phyloP scores from a whole-genome alignment of 2,797 vertebrate species.

The Erpetoichthys calabaricus region DNA sequence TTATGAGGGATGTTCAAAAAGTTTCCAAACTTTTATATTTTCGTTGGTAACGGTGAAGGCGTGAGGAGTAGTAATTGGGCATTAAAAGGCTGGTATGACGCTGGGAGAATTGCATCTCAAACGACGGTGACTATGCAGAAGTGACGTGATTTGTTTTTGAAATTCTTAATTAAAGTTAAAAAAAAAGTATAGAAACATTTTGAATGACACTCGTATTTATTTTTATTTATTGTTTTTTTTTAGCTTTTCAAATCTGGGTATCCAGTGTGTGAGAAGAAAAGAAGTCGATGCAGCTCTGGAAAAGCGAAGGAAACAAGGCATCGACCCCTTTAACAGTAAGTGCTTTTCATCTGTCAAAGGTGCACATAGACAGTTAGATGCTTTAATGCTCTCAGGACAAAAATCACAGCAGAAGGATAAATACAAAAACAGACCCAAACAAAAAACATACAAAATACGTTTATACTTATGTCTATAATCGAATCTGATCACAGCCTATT shows the following conservation, averaged over 20 bases:
- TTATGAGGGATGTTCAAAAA: too few relatives aligned
- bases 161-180: too few relatives aligned
- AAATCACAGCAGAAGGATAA: background rate
- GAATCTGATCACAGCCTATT: too few relatives aligned
- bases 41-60: too few relatives aligned
- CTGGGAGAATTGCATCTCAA: too few relatives aligned
- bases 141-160: too few relatives aligned
- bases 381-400: background rate
- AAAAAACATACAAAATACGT: background rate
- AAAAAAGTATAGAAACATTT: too few relatives aligned
- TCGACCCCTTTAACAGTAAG: conserved; percentile 85
- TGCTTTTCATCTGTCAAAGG: background rate
- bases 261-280: conserved; percentile 85
- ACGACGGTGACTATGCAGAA: too few relatives aligned
- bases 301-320: conserved; percentile 68
- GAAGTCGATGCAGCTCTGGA: conserved; percentile 73
- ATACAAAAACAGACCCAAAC: background rate
- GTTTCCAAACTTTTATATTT: too few relatives aligned
- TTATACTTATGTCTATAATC: background rate
- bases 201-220: background rate
- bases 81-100: too few relatives aligned
- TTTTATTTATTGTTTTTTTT: background rate
- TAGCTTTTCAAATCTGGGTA: conserved; percentile 83
- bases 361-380: too few relatives aligned
- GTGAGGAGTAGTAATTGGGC: too few relatives aligned